Conservation (phyloP, 2,113 vertebrate genomes). For the Cephalopholis sonnerati region DNA sequence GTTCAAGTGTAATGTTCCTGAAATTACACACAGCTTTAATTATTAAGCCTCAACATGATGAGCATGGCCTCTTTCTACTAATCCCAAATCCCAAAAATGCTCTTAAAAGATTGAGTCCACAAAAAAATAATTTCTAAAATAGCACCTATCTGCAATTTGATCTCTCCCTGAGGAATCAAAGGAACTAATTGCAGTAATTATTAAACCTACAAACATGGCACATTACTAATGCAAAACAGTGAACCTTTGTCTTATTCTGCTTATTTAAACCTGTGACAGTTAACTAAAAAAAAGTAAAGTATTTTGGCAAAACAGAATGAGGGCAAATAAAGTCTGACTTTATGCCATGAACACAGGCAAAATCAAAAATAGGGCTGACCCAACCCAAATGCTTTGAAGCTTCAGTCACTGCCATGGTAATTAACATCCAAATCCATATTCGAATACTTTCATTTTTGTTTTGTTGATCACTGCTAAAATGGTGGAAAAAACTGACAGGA, state of each 20-base stretch:
- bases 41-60: neutral
- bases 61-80: neutral
- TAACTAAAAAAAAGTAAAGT: too few species aligned
- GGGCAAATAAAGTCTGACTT: neutral
- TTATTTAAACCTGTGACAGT: too few species aligned
- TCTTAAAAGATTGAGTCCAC: neutral
- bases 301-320: neutral
- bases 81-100: neutral
- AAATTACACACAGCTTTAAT: neutral
- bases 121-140: neutral
- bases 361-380: neutral
- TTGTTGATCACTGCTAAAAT: too few species aligned
- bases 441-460: too few species aligned
- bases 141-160: neutral
- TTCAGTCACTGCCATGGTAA: too few species aligned
- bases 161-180: neutral
- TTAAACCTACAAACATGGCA: neutral
- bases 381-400: too few species aligned
- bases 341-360: neutral
- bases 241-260: neutral
- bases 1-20: neutral
- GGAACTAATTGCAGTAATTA: neutral
- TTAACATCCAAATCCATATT: too few species aligned
- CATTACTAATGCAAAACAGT: neutral
- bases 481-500: too few species aligned